Evolutionary conservation across 2,888 invertebrate species (phyloP), one percentile per base, ranked within the genome.

Genomic region (Melipona beecheii): DNA sequence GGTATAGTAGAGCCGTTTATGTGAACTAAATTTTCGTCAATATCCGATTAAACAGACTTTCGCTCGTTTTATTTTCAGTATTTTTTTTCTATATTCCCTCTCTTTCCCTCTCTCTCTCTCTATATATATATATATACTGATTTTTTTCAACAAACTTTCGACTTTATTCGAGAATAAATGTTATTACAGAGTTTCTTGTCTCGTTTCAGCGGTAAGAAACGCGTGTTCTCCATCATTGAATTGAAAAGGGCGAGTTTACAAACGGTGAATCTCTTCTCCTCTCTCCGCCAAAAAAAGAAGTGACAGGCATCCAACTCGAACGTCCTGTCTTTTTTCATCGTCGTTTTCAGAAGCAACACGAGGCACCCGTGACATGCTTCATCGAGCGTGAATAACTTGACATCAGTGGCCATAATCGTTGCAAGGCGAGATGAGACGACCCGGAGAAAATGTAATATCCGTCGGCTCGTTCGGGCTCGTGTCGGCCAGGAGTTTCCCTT

Each of bases 381-480:
- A 72, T 66, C 84, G 83, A 88, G 86, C 86, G 79, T 84, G 79
- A 88, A 83, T 81, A 84, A 84, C 74, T 78, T 60, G 87, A 82
- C 82, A 86, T 88, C 87, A 83, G 83, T 69, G 69, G 70, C 84
- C 78, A 78, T 83, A 86, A 88, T 86, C 88, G 87, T 75, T 64
- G 65, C 81, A 80, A 86, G 84, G 71, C 73, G 78, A 83, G 75
- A 77, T 78, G 83, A 84, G 68, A 74, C 83, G 83, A 83, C 62
- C 86, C 79, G 78, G 69, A 75, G 88, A 86, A 83, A 85, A 88
- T 87, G 75, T 78, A 85, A 87, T 84, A 86, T 87, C 74, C 81
- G 81, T 64, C 78, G 75, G 50, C 62, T 66, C 68, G 78, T 76
- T 64, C 72, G 66, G 43, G 56, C 76, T 74, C 71, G 24, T 31